Conservation (phyloP, 2,113 vertebrate genomes). For the human region DNA sequence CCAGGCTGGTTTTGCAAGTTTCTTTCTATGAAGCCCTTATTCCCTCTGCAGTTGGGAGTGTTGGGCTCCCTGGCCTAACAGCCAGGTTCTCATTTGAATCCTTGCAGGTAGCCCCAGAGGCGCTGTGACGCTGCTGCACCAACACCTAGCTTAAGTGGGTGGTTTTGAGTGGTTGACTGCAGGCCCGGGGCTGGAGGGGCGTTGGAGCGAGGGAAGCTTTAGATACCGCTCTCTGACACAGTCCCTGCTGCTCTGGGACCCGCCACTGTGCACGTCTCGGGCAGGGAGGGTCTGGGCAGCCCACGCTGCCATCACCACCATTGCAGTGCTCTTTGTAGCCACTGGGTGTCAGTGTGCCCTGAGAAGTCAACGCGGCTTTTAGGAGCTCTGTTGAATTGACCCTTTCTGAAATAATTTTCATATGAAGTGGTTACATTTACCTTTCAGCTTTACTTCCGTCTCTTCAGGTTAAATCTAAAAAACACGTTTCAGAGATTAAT, state of each 20-base stretch:
- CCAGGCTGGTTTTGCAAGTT: background rate
- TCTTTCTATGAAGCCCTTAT: background rate
- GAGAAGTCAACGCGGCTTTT: fast-evolving
- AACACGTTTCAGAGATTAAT: background rate
- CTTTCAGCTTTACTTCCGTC: background rate
- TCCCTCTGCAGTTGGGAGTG: background rate
- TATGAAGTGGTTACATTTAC: fast-evolving
- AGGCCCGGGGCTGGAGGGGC: too few species aligned
- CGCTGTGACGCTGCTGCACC: fast-evolving
- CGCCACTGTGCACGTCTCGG: fast-evolving
- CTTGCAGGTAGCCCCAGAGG: background rate
- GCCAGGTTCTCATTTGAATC: background rate
- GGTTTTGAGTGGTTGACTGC: too few species aligned
- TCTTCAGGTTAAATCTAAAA: background rate
- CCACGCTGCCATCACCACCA: fast-evolving
- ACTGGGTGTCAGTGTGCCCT: conserved; percentile 28
- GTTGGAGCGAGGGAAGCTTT: background rate
- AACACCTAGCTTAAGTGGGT: too few species aligned
- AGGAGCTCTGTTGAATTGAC: fast-evolving
- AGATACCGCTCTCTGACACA: fast-evolving
- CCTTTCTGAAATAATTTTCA: fast-evolving
- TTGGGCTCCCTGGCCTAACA: background rate
- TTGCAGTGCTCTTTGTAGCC: background rate
- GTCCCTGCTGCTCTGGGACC: background rate
- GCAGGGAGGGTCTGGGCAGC: background rate